Percentiles rank a stretch among this genome's conserved stretches.
Conservation (phyloP, 2,797 vertebrate genomes). For the Hybognathus amarus region DNA sequence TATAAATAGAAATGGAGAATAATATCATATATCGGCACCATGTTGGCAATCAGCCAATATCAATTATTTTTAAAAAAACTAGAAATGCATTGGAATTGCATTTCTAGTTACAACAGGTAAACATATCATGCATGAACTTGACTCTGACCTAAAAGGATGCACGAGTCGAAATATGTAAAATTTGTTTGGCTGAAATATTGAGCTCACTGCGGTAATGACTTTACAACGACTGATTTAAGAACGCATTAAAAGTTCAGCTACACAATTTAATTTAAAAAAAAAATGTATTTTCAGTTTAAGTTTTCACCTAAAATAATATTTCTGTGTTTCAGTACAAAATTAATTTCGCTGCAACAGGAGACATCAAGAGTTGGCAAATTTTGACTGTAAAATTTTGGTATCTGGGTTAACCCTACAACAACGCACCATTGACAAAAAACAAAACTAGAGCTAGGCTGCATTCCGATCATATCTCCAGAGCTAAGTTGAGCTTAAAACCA, state of each 20-base stretch:
- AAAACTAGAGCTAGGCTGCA: background rate
- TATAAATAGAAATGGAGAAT: background rate
- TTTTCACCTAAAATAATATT: background rate
- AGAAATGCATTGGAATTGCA: background rate
- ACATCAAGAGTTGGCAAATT: background rate
- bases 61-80: background rate
- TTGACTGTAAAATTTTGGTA: background rate
- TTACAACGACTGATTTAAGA: background rate
- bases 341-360: background rate
- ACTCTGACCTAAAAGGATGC: background rate
- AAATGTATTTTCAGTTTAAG: background rate
- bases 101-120: background rate
- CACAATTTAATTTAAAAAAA: background rate
- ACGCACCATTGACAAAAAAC: background rate
- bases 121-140: background rate
- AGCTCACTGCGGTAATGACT: background rate
- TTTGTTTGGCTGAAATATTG: background rate
- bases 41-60: background rate
- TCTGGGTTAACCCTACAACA: background rate
- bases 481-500: constrained; percentile 10
- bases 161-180: background rate
- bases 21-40: background rate
- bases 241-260: background rate
- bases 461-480: constrained; percentile 1
- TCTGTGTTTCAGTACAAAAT: background rate